phyloP scores from a whole-genome alignment of 2,797 vertebrate species.

The Gadopsis bispinosus region DNA sequence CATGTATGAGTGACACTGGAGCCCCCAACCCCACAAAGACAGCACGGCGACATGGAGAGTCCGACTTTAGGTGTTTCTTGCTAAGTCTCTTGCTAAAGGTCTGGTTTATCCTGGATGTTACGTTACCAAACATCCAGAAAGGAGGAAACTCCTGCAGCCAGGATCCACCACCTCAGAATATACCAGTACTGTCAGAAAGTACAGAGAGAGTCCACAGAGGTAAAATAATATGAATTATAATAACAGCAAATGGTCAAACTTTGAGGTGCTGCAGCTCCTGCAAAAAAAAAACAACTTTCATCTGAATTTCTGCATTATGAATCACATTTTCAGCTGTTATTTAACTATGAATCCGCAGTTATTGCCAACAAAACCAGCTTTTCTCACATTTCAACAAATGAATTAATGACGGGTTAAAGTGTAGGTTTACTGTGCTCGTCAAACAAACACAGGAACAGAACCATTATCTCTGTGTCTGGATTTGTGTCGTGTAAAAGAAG shows the following conservation, averaged over 20 bases:
- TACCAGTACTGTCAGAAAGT: background rate
- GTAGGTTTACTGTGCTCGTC: background rate
- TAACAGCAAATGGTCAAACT: background rate
- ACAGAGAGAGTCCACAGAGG: background rate
- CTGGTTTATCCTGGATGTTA: conserved; percentile 11
- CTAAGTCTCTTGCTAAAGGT: background rate
- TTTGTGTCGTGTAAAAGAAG: background rate
- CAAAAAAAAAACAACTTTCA: background rate
- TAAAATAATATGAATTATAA: background rate
- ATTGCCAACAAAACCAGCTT: background rate
- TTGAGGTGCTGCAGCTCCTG: background rate
- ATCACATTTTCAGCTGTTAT: background rate
- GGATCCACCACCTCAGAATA: background rate
- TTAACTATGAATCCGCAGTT: background rate
- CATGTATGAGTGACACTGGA: conserved; percentile 76
- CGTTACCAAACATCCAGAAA: background rate
- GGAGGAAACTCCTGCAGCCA: conserved; percentile 14
- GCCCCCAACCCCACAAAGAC: conserved; percentile 52
- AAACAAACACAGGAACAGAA: background rate
- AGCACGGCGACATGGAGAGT: conserved; percentile 34
- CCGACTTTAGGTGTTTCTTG: too few relatives aligned
- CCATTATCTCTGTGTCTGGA: background rate
- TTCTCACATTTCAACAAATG: background rate
- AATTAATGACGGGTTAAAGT: background rate
- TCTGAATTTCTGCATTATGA: background rate